Evolutionary conservation across 2,888 invertebrate species (phyloP), one percentile per base, ranked within the genome.

Genomic region (Theristus sp.): DNA sequence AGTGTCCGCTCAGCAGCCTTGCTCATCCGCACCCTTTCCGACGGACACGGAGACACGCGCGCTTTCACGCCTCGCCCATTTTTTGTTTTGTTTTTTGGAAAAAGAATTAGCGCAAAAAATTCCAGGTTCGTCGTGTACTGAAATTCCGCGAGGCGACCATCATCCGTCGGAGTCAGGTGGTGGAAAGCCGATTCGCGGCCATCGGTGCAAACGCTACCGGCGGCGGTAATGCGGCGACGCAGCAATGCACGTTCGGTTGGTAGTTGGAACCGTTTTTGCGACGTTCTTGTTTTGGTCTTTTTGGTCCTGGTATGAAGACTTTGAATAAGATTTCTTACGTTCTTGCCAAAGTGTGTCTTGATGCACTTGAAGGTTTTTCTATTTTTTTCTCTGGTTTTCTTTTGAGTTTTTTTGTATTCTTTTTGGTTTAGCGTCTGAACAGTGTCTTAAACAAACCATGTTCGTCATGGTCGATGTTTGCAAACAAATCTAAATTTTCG

Each of bases 161-260:
- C 61, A 81, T 84, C 17, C 80, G 84, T 46, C 81, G 96, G 65
- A 89, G 93, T 64, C 83, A 85, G 72, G 86, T 87, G 63, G 89
- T 90, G 0, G 93, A 96, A 76, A 86, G 86, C 64, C 84, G 87
- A 70, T 98, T 96, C 96, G 90, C 91, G 61, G 89, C 89, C 49
- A 90, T 91, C 70, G 91, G 89, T 75, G 89, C 28, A 24, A 56
- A n/a, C n/a, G n/a, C n/a, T n/a, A n/a, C n/a, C n/a, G n/a, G n/a
- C n/a, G n/a, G 89, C 86, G 87, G 89, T 85, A 85, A 62, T 87
- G 86, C 65, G 84, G 85, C 56, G 84, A 85, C 70, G 86, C 86
- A 81, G 66, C 60, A 62, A 28, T 26, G 25, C 49, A 20, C 57
- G 58, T 38, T 38, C 38, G 38, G 38, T 38, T 38, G 20, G 38